Base-by-base conservation (phyloP, 2,797 vertebrate genomes). In the Thunnus albacares region DNA sequence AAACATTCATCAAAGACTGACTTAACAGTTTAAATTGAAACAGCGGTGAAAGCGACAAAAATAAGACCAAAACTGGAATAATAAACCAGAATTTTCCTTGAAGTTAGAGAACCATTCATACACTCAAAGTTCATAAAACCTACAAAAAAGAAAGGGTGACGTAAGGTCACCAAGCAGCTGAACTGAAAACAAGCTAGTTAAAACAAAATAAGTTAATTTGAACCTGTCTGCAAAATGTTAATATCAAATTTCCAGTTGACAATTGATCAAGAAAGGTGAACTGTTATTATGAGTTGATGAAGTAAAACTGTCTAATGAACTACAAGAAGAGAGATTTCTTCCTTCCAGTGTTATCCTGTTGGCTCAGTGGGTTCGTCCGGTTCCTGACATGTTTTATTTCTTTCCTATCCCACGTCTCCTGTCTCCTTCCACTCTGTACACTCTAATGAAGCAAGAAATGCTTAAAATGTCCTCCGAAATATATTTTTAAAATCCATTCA, bases 311-410 rank as follows among this genome's bases (percentile, higher is more conserved):
- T 65, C 64, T 26, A 49, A 5, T 65, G 56, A 77, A 63, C 1
- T 38, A 52, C 24, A 43, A n/a, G 38, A 30, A 11, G 41, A 55
- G 47, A 67, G 20, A 15, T 38, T 68, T 55, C 28, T 20, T 58
- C 55, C 22, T 61, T 28, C 56, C 3, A 0, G 15, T 60, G 59
- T 64, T 56, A 3, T 56, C 38, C 52, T 1, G 0, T 22, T 41
- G 66, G 56, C 77, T 73, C 26, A 2, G 41, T 14, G 4, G 69
- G 47, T 63, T 72, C 20, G 41, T 65, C 55, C 4, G 18, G 55
- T 57, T 79, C 61, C 52, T 18, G 17, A 65, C 65, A 55, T 68
- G 52, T 76, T 84, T 81, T 60, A 53, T 77, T 55, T 77, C 69
- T 77, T 53, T 56, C 51, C 59, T 69, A 49, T 75, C 24, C n/a